Evolutionary conservation across 2,113 vertebrate species (phyloP), one percentile per base, ranked within the genome.

Genomic region (Pseudolaguvia tuberculata): DNA sequence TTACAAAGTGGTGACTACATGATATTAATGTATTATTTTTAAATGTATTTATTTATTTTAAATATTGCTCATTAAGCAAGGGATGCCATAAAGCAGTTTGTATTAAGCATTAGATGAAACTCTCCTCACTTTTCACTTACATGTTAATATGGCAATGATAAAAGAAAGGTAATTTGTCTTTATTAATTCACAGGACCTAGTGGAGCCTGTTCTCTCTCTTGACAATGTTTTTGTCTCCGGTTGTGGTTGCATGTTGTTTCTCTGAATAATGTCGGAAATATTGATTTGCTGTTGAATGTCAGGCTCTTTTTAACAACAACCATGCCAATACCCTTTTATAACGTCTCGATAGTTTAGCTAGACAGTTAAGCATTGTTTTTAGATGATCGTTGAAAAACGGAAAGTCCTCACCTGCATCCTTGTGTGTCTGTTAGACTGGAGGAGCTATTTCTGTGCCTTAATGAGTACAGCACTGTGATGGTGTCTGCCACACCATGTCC

Each of bases 381-480:
- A 58, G 10, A 4, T 45, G 17, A 56, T 4, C 4, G 14, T 56
- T 14, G n/a, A 39, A 53, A 53, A 52, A 21, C n/a, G 13, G 35
- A 20, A 58, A 27, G 53, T 47, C 17, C 35, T 70, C 52, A 18
- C 13, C 52, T 56, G 69, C 23, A 14, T 51, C 21, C 25, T n/a
- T 66, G 20, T 69, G 57, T 67, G 18, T 51, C 55, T 39, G 86
- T 68, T 90, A 99, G 97, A 87, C 88, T 99, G 89, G 95, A 98
- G 90, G 94, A 99, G 84, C 91, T 99, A 80, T 99, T 99, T 89
- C 90, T 99, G 93, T 97, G 97, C 95, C 95, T 96, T 94, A 99
- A 99, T 0, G 92, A 98, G 91, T 99, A 98, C 77, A 92, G 92
- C 85, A 88, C 90, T 83, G 94, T 99, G 89, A 93, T 91, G 81